Conservation (phyloP, 1,140 invertebrate genomes). For the Maniola jurtina region DNA sequence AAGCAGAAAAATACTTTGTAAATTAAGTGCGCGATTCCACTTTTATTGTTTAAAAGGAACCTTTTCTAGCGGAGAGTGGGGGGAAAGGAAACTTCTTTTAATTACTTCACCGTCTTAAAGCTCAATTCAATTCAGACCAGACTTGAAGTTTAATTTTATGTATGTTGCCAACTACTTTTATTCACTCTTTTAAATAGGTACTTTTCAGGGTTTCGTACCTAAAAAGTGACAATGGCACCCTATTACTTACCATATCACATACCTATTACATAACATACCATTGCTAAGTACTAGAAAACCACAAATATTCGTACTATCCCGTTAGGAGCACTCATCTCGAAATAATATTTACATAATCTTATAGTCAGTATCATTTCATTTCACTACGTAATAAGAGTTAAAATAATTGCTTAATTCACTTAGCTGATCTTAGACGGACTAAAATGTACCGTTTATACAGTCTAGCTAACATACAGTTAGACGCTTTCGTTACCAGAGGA, state of each 20-base stretch:
- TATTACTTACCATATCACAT: too few species aligned
- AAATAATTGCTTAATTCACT: slow-evolving; percentile 17
- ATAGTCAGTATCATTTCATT: too few species aligned
- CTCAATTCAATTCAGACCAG: background rate
- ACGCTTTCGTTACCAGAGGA: too few species aligned
- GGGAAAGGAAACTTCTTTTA: background rate
- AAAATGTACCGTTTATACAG: too few species aligned
- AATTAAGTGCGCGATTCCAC: background rate
- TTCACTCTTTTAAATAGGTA: background rate
- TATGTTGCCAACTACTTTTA: background rate
- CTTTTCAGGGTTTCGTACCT: background rate
- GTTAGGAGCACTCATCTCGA: too few species aligned
- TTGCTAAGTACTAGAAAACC: too few species aligned
- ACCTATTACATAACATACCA: too few species aligned
- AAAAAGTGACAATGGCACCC: too few species aligned
- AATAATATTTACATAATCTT: too few species aligned
- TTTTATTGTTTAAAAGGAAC: slow-evolving; percentile 1
- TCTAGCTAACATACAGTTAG: too few species aligned
- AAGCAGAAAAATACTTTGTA: slow-evolving; percentile 3
- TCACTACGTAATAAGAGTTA: background rate
- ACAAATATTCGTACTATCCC: too few species aligned
- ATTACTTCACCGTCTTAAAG: background rate
- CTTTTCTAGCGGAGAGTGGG: background rate
- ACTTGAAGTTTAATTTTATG: slow-evolving; percentile 3
- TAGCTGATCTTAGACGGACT: background rate